Percentiles rank a stretch among this genome's conserved stretches.
These are phyloP conservation scores for Bombus pascuorum DNA, from an alignment of 1,140 invertebrate species.

Conservation along the genomic window DNA sequence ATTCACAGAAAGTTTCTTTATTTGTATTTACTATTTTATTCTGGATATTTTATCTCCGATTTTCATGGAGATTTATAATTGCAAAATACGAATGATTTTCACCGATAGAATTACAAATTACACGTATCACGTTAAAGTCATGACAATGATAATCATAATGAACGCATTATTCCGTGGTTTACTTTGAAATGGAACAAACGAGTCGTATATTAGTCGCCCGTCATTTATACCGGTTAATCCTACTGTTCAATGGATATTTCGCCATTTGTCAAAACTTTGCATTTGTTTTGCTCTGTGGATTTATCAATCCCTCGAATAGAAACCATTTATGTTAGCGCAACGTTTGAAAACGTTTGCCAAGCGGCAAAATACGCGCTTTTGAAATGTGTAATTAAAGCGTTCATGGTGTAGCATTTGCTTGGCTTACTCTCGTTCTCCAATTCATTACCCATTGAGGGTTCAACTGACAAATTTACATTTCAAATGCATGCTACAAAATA, in stretches of 20 bases:
- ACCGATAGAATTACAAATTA: slow-evolving; percentile 12
- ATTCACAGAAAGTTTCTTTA: neutral
- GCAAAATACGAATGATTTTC: neutral
- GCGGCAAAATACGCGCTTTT: neutral
- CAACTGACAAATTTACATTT: neutral
- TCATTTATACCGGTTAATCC: neutral
- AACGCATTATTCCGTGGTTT: neutral
- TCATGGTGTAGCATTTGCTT: neutral
- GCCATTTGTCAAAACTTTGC: neutral
- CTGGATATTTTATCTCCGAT: neutral
- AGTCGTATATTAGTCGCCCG: neutral
- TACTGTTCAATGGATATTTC: neutral
- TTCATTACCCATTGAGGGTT: neutral
- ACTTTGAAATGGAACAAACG: neutral
- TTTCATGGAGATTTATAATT: too few relatives aligned
- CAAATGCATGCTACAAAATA: neutral
- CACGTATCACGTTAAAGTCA: neutral
- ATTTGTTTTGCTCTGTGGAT: neutral
- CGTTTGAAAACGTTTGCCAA: neutral
- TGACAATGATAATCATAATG: slow-evolving; percentile 27
- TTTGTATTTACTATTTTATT: too few relatives aligned
- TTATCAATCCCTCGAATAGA: neutral
- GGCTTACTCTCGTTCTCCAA: neutral
- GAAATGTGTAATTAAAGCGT: too few relatives aligned
- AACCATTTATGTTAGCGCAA: too few relatives aligned